Evolutionary conservation across 2,797 vertebrate genomes (phyloP), one percentile per base, ranked within the genome.

Genomic region (Natrix natrix): DNA sequence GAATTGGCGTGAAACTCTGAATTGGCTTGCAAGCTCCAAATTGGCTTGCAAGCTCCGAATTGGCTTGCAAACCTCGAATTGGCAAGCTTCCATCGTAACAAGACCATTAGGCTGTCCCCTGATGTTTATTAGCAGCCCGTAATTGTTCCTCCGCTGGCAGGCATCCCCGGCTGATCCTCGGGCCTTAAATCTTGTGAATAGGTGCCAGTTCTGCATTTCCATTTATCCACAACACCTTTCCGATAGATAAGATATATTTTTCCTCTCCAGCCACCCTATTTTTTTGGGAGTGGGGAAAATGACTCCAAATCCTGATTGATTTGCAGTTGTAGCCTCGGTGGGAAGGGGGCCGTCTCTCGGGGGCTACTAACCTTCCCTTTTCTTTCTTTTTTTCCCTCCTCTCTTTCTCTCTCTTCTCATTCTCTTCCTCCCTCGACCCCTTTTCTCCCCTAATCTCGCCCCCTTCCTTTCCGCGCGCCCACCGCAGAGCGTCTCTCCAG

Each of bases 401-500:
- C 94, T 32, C 92, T 92, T 94, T 92, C 89, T 93, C 89, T 93
- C 93, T 92, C 97, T 95, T 96, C 96, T 92, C 89, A 60, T 26
- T 94, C 93, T 93, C 93, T 57, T 93, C 92, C 88, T 93, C 94
- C 89, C 94, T 93, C 95, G 92, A 95, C 94, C 54, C 0, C 11
- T 56, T 56, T 56, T 56, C 56, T 56, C 56, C 56, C 94, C 92
- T 95, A 66, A 69, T 94, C 93, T 92, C 13, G 17, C 95, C 94
- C 37, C 92, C 91, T 92, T 91, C 95, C 93, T 87, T 94, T 94
- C 92, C 95, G 92, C 92, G 88, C 37, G 10, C 10, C 26, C 26
- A 26, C 94, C 12, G 60, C 97, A 98, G 98, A 98, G 96, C 96
- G 90, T 93, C 97, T 98, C 95, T 98, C 97, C 97, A 98, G 97